Percentiles rank a stretch among this genome's conserved stretches.
phyloP scores from a whole-genome alignment of 2,888 invertebrate species.

The Eristalinus aeneus region DNA sequence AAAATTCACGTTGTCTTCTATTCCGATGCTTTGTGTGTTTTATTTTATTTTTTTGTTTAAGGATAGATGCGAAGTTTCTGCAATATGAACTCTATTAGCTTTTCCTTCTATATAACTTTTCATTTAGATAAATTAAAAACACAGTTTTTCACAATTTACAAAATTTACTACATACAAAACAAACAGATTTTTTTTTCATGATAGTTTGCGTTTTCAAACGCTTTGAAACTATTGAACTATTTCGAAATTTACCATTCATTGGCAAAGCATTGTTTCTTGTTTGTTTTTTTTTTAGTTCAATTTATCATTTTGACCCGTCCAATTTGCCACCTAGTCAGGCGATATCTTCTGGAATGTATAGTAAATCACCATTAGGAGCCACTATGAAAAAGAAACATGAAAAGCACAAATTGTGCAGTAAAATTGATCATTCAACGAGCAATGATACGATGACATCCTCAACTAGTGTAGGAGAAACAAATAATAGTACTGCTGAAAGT shows the following conservation, averaged over 20 bases:
- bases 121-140: constrained; percentile 32
- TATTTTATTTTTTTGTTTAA: constrained; percentile 14
- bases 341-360: constrained; percentile 72
- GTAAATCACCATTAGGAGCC: constrained; percentile 69
- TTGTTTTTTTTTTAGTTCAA: constrained; percentile 77
- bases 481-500: constrained; percentile 61
- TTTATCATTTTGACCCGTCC: constrained; percentile 81
- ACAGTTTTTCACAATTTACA: constrained; percentile 34
- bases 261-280: background rate
- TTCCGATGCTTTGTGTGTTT: constrained; percentile 46
- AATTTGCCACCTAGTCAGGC: constrained; percentile 80
- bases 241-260: background rate
- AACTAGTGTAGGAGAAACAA: constrained; percentile 29
- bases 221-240: constrained; percentile 34
- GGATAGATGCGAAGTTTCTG: constrained; percentile 47
- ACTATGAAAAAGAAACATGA: constrained; percentile 69
- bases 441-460: constrained; percentile 42
- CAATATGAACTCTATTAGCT: constrained; percentile 44
- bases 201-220: background rate
- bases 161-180: constrained; percentile 43
- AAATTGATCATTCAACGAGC: constrained; percentile 46
- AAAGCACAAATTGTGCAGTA: constrained; percentile 65
- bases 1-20: constrained; percentile 32
- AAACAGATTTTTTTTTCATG: constrained; percentile 4
- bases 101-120: constrained; percentile 55